These are phyloP conservation scores for Diarsia dahlii DNA, from an alignment of 2,888 invertebrate genomes.

Conservation along the genomic window DNA sequence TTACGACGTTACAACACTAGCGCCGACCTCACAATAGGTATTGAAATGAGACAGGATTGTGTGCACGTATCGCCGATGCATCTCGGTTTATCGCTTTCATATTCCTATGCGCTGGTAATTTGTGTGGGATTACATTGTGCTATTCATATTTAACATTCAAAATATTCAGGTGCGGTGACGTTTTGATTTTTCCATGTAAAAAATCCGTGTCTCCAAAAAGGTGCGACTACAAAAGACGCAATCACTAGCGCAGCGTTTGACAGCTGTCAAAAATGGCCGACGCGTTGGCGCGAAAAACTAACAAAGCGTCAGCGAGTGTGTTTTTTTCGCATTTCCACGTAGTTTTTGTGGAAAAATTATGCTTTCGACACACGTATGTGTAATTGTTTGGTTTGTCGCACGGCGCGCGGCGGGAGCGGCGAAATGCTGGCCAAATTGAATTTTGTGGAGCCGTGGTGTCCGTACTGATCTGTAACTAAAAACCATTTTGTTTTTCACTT, in stretches of 20 bases:
- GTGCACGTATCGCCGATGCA: slow-evolving; percentile 84
- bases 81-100: slow-evolving; percentile 86
- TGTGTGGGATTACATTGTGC: slow-evolving; percentile 86
- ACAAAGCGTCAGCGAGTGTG: slow-evolving; percentile 79
- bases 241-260: slow-evolving; percentile 82
- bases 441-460: slow-evolving; percentile 82
- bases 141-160: slow-evolving; percentile 80
- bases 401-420: slow-evolving; percentile 79
- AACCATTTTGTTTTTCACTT: slow-evolving; percentile 66
- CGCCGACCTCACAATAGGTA: slow-evolving; percentile 83
- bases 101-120: slow-evolving; percentile 83
- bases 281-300: slow-evolving; percentile 87
- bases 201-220: slow-evolving; percentile 67
- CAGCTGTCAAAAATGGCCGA: slow-evolving; percentile 88
- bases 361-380: slow-evolving; percentile 87
- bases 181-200: slow-evolving; percentile 59
- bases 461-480: slow-evolving; percentile 80
- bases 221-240: slow-evolving; percentile 83
- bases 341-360: slow-evolving; percentile 87
- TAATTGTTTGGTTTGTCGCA: slow-evolving; percentile 90
- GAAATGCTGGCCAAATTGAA: slow-evolving; percentile 86
- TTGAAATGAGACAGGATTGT: slow-evolving; percentile 83
- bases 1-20: slow-evolving; percentile 79
- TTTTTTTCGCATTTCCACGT: slow-evolving; percentile 82
- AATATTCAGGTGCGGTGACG: slow-evolving; percentile 68